Conservation (phyloP, 2,888 invertebrate genomes). For the Melanostoma mellinum region DNA sequence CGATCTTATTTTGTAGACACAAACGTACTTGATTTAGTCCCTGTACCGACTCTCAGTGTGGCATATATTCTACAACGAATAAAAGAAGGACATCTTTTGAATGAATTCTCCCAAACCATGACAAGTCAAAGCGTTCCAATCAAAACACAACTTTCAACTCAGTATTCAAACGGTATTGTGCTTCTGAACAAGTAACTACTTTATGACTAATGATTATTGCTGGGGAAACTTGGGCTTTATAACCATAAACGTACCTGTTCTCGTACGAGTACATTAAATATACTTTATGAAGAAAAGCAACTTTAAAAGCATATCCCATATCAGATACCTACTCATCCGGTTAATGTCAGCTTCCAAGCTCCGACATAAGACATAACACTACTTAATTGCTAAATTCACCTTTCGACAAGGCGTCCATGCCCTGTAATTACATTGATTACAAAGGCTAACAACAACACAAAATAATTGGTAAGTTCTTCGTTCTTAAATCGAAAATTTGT, state of each 20-base stretch:
- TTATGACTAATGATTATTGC: no score
- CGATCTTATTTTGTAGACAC: no score
- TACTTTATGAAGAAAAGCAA: slow-evolving; percentile 6
- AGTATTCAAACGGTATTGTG: no score
- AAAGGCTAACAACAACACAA: slow-evolving; percentile 42
- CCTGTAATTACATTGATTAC: slow-evolving; percentile 55
- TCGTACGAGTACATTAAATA: background rate
- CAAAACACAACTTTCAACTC: no score
- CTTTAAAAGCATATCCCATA: slow-evolving; percentile 2
- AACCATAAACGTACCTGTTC: background rate
- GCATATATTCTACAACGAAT: no score
- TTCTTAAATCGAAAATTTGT: slow-evolving; percentile 26
- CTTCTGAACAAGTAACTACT: no score
- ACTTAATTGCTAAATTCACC: slow-evolving; percentile 39
- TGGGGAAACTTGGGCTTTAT: no score
- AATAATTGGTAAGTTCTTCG: slow-evolving; percentile 44
- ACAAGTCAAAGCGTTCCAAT: no score
- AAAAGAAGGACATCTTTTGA: no score
- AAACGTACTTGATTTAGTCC: no score
- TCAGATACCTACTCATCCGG: background rate
- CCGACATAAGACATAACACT: slow-evolving; percentile 43
- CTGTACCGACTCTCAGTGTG: no score
- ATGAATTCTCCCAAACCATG: no score
- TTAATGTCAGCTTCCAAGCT: slow-evolving; percentile 1
- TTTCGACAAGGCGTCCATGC: slow-evolving; percentile 26